Conservation (phyloP, 1,140 invertebrate genomes). For the Thaumetopoea pityocampa region DNA sequence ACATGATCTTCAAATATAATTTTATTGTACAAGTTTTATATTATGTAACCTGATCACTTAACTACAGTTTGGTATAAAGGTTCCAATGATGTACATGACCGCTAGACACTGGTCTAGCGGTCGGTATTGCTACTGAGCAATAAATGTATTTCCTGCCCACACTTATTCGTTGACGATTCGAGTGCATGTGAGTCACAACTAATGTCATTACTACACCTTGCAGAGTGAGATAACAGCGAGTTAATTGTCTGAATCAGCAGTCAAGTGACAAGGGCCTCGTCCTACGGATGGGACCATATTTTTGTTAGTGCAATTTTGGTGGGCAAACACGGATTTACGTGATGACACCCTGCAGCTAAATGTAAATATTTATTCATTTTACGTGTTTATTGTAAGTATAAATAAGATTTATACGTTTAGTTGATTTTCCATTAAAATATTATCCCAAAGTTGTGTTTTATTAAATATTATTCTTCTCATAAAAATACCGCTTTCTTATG, state of each 20-base stretch:
- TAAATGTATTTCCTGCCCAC: no score
- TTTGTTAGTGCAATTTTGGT: conserved; percentile 72
- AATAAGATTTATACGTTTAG: conserved; percentile 76
- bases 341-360: conserved; percentile 29
- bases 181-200: no score
- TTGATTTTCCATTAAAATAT: conserved; percentile 74
- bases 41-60: no score
- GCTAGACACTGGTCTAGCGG: no score
- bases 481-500: background rate
- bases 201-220: no score
- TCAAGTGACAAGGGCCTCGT: conserved; percentile 32
- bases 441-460: conserved; percentile 33
- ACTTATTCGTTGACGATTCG: no score
- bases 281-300: conserved; percentile 47
- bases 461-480: conserved; percentile 6
- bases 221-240: no score
- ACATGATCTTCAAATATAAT: no score
- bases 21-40: no score
- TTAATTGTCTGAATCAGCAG: conserved; percentile 25
- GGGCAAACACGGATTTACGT: conserved; percentile 24
- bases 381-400: conserved; percentile 73
- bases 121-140: no score
- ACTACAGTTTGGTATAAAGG: no score
- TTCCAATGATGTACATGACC: no score
- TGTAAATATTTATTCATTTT: conserved; percentile 67